Evolutionary conservation across 2,113 vertebrate species (phyloP).

Genomic region (Rostratula benghalensis): DNA sequence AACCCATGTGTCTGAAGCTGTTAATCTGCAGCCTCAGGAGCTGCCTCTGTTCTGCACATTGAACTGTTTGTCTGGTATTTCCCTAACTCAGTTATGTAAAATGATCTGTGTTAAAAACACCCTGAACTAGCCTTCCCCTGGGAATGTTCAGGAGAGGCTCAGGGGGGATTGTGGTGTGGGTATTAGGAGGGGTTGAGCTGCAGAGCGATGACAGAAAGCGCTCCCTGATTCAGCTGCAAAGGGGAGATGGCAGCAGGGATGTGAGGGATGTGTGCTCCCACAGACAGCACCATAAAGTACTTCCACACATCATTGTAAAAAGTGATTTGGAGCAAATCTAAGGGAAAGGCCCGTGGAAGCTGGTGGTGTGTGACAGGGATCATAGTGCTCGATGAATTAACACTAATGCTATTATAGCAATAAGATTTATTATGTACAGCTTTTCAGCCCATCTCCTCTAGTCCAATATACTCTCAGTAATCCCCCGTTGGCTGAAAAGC

Average conservation of each 20-base stretch:
- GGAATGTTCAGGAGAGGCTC: background rate
- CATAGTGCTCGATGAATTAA: background rate
- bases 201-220: accelerated
- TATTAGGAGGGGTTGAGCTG: background rate
- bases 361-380: background rate
- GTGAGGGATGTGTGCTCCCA: accelerated
- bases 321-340: background rate
- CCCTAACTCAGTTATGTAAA: background rate
- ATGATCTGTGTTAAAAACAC: background rate
- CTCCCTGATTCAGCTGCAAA: background rate
- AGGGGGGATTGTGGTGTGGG: background rate
- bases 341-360: background rate
- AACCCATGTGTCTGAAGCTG: background rate
- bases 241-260: accelerated
- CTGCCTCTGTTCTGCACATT: background rate
- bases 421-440: conserved; percentile 24
- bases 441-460: background rate
- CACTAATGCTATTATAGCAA: conserved; percentile 48
- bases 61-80: background rate
- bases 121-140: background rate
- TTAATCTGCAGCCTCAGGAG: background rate
- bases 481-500: background rate
- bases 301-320: background rate
- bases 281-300: background rate
- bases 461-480: background rate